Evolutionary conservation across 2,797 vertebrate genomes (phyloP), one percentile per base, ranked within the genome.

Genomic region (Smutsia gigantea): DNA sequence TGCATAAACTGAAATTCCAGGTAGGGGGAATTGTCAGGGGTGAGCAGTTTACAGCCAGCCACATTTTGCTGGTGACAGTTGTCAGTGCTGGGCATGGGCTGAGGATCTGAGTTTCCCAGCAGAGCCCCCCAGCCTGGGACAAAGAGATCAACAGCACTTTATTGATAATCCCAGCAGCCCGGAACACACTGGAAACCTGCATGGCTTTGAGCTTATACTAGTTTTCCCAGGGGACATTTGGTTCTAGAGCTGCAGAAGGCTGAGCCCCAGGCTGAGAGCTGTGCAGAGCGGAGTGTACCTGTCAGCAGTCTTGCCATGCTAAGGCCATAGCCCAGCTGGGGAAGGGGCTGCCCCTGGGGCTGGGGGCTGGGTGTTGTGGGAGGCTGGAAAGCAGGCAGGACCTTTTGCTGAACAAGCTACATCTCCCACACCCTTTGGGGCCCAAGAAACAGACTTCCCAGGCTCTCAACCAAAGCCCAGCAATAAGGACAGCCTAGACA

Each of bases 281-380:
- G 46, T 46, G 46, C 46, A 46, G 46, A 46, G 46, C 46, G 46
- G 46, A 79, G 29, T 7, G 23, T 37, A 79, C 29, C 4, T 3
- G 7, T 31, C 2, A 0, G 25, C 17, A 0, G 1, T 27, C 39
- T 27, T 12, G 15, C 19, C 46, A n/a, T 2, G 46, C 25, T n/a
- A 4, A 17, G 83, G 29, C n/a, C 55, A 5, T 34, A 59, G 49
- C 46, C 46, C 46, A 46, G 13, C 57, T 8, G n/a, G 74, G 39
- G 82, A 34, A 37, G 31, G 74, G 23, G 17, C 34, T 31, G 6
- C 53, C 29, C 64, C 18, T 46, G 46, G 46, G 31, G 46, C 34
- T 72, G 53, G 3, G 27, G 49, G 27, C 7, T 27, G 27, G 10
- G 19, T 11, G 46, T 46, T 46, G 46, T 1, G 46, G 18, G 42